phyloP scores from a whole-genome alignment of 2,797 vertebrate genomes.

The Eulemur mongoz region DNA sequence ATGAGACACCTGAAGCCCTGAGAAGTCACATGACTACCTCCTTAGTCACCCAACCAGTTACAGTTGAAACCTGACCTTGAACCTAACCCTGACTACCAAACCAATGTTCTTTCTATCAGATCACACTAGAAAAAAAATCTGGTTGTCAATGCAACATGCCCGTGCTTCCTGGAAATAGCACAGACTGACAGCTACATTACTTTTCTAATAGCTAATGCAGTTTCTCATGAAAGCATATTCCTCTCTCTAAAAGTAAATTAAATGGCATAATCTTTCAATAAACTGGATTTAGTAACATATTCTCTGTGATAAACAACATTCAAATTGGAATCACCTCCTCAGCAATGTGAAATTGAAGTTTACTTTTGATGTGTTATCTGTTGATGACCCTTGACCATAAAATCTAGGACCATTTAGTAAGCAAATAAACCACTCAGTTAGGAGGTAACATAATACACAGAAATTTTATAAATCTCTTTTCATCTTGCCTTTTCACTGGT shows the following conservation, averaged over 20 bases:
- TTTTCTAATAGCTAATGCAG: conserved; percentile 60
- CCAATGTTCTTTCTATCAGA: background rate
- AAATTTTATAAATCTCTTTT: conserved; percentile 69
- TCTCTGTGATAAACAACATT: conserved; percentile 69
- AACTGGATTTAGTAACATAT: conserved; percentile 69
- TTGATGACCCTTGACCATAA: conserved; percentile 66
- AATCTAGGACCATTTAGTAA: conserved; percentile 66
- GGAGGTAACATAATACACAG: conserved; percentile 49
- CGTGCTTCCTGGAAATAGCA: background rate
- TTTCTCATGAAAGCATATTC: conserved; percentile 55
- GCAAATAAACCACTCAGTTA: conserved; percentile 61
- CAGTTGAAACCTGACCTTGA: background rate
- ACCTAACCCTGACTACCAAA: background rate
- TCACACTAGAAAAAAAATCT: background rate
- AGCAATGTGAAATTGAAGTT: conserved; percentile 69
- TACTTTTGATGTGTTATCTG: conserved; percentile 66
- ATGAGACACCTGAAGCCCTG: background rate
- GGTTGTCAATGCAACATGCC: background rate
- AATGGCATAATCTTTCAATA: conserved; percentile 72
- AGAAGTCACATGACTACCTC: background rate
- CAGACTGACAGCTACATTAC: background rate
- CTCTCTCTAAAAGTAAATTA: conserved; percentile 72
- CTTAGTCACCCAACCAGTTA: background rate
- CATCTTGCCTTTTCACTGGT: conserved; percentile 28
- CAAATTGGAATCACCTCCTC: conserved; percentile 34